Evolutionary conservation across 2,797 vertebrate species (phyloP), one percentile per base, ranked within the genome.

Genomic region (Semotilus atromaculatus): DNA sequence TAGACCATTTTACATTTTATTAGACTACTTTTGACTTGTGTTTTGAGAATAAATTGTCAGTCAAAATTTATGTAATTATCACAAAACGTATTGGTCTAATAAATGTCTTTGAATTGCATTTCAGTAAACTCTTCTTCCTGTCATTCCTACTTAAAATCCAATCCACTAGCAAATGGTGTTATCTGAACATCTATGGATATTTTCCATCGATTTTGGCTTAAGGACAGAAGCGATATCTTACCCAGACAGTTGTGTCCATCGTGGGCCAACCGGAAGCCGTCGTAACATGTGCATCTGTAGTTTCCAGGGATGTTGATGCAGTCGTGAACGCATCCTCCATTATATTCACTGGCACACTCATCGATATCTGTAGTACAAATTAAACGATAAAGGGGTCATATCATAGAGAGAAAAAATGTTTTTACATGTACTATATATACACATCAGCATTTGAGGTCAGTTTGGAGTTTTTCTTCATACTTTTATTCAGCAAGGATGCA

Each of bases 181-280:
- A 6, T 64, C 26, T 8, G 14, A 31, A 18, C 1, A 18, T 64
- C 29, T 18, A 18, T 18, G 26, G 26, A 31, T 29, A 29, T 18
- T 21, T 26, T 34, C 16, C 60, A 14, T 9, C 18, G 16, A 1
- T 13, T 19, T 36, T 18, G 23, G 3, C 55, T 64, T 0, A 5
- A 14, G 26, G 16, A 11, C 23, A 68, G 66, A 29, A 43, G 6
- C 6, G 13, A 40, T 80, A 80, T 92, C 96, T 97, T 92, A 99
- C 98, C 98, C n/a, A 99, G 92, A 92, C 98, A 99, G 92, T 99
- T 99, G 95, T 99, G 98, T 13, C 98, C 98, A 0, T 99, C 98
- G 1, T 99, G 97, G 0, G 98, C 97, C 93, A 99, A 93, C 86
- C 96, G 97, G 95, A 99, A 99, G 86, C 98, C 98, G 0, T 99